phyloP scores from a whole-genome alignment of 2,888 invertebrate genomes.

The Drosophila aldrichi region DNA sequence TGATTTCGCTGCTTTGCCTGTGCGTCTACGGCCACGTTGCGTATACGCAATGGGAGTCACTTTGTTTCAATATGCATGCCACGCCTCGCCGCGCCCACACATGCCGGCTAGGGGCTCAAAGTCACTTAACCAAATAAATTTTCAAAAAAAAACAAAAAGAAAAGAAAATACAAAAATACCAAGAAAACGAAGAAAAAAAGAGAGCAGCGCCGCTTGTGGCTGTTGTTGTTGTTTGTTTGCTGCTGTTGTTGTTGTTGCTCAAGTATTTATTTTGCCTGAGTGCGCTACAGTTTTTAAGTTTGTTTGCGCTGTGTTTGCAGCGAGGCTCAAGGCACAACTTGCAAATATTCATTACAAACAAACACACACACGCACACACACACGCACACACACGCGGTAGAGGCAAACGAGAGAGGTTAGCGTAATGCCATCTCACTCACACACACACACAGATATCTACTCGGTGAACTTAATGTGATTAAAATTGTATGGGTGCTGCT shows the following conservation, averaged over 20 bases:
- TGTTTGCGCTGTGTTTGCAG: constrained; percentile 73
- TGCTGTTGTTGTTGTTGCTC: constrained; percentile 43
- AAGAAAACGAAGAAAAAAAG: constrained; percentile 14
- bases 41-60: constrained; percentile 69
- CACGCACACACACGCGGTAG: constrained; percentile 10
- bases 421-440: constrained; percentile 23
- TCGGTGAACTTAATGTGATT: constrained; percentile 75
- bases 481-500: constrained; percentile 70
- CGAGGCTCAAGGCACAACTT: constrained; percentile 67
- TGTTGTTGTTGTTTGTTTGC: constrained; percentile 26
- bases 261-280: constrained; percentile 78
- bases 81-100: constrained; percentile 35
- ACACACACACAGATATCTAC: constrained; percentile 23
- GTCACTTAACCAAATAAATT: constrained; percentile 80
- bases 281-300: constrained; percentile 80
- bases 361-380: constrained; percentile 30
- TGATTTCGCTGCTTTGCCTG: constrained; percentile 44
- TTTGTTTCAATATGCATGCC: constrained; percentile 77
- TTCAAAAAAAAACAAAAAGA: constrained; percentile 30
- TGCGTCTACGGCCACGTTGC: constrained; percentile 37
- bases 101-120: constrained; percentile 46
- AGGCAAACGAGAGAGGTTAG: constrained; percentile 18
- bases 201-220: constrained; percentile 14
- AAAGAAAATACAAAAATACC: not conserved
- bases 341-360: constrained; percentile 66